A percentile compares a stretch with the other conserved stretches of the same genome.
These are phyloP conservation scores for Capricornis sumatraensis DNA, from an alignment of 2,113 vertebrate species.

Conservation along the genomic window DNA sequence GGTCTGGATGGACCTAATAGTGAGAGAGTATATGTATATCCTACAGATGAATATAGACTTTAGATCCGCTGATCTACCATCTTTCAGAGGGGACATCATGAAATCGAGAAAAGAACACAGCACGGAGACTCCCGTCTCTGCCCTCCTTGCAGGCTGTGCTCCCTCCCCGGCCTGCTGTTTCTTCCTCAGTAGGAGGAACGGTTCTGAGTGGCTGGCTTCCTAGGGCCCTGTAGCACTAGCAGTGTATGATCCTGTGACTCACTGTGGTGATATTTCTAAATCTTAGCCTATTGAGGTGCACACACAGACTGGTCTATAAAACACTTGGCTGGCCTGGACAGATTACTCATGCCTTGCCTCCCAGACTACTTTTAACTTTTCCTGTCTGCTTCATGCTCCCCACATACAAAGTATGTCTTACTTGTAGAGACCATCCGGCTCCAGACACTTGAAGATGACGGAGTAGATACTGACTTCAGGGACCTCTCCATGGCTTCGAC, in stretches of 20 bases:
- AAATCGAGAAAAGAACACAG: background rate
- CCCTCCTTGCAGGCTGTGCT: background rate
- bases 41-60: background rate
- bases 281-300: background rate
- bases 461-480: slow-evolving; percentile 91
- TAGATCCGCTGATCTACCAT: background rate
- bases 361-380: background rate
- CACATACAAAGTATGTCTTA: slow-evolving; percentile 77
- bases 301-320: background rate
- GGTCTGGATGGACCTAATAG: background rate
- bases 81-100: background rate
- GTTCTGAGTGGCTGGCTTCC: background rate
- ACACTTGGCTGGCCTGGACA: background rate
- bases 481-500: slow-evolving; percentile 87
- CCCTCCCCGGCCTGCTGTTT: background rate
- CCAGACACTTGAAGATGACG: slow-evolving; percentile 98
- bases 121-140: background rate
- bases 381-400: background rate
- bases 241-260: background rate
- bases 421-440: slow-evolving; percentile 98
- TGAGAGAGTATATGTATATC: background rate
- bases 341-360: background rate
- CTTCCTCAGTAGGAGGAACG: background rate
- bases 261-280: background rate
- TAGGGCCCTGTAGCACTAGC: background rate